Percentiles rank a stretch among this genome's conserved stretches.
These are phyloP conservation scores for Platycheirus rosarum DNA, from an alignment of 2,888 invertebrate species.

Conservation along the genomic window DNA sequence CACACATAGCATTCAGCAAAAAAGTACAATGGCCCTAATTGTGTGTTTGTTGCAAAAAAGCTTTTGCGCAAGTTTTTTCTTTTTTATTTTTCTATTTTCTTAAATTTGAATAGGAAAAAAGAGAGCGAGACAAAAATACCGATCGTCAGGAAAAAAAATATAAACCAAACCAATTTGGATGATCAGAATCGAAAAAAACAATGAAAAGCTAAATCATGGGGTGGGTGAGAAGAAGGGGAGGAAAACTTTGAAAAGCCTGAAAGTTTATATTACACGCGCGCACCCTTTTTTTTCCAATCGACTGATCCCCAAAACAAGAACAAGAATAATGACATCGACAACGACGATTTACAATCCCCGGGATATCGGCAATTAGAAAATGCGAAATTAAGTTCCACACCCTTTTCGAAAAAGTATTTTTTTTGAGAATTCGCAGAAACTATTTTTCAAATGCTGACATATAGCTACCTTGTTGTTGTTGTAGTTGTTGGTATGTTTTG, in stretches of 20 bases:
- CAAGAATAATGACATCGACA: slow-evolving; percentile 19
- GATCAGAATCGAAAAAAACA: slow-evolving; percentile 23
- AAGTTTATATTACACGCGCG: slow-evolving; percentile 70
- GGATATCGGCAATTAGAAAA: slow-evolving; percentile 4
- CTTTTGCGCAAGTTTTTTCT: slow-evolving; percentile 60
- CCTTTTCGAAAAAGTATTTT: slow-evolving; percentile 47
- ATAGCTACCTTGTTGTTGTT: slow-evolving; percentile 28
- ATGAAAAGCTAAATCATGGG: slow-evolving; percentile 59
- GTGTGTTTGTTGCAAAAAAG: slow-evolving; percentile 73
- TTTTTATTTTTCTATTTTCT: slow-evolving; percentile 29
- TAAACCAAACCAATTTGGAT: slow-evolving; percentile 58
- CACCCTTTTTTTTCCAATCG: slow-evolving; percentile 72
- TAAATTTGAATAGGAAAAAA: slow-evolving; percentile 59
- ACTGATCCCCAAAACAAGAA: slow-evolving; percentile 58
- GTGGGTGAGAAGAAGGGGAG: slow-evolving; percentile 55
- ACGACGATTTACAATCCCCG: slow-evolving; percentile 39
- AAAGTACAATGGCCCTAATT: slow-evolving; percentile 75
- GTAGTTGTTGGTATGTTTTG: slow-evolving; percentile 23
- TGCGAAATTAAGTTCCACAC: slow-evolving; percentile 58
- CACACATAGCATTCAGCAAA: slow-evolving; percentile 64
- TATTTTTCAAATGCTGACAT: slow-evolving; percentile 34
- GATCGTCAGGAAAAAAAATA: slow-evolving; percentile 49
- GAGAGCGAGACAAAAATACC: slow-evolving; percentile 27
- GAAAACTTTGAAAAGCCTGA: too few relatives aligned
- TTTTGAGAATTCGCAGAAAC: slow-evolving; percentile 4